These are phyloP conservation scores for Arctia plantaginis DNA, from an alignment of 2,888 invertebrate species.

Conservation along the genomic window DNA sequence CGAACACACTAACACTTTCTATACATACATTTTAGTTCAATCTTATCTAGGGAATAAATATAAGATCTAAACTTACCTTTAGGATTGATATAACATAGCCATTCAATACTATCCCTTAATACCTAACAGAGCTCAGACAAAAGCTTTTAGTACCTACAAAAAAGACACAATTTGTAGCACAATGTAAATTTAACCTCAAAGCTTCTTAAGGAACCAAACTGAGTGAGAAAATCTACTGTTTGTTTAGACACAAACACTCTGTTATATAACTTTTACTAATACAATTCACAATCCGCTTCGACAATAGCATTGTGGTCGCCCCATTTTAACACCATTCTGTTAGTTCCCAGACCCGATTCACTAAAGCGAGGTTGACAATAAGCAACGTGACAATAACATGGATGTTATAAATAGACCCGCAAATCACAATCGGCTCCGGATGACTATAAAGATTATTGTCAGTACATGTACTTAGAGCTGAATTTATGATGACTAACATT, in stretches of 20 bases:
- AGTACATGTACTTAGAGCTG: constrained; percentile 17
- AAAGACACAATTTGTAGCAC: background rate
- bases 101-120: background rate
- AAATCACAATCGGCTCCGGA: constrained; percentile 30
- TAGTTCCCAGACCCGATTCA: constrained; percentile 49
- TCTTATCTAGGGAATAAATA: background rate
- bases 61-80: background rate
- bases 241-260: background rate
- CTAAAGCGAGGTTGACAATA: constrained; percentile 55
- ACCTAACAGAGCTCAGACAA: background rate
- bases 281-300: constrained; percentile 21
- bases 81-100: background rate
- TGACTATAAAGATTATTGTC: constrained; percentile 29
- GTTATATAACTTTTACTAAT: constrained; percentile 1
- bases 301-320: constrained; percentile 39
- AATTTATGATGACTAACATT: constrained; percentile 31
- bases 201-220: constrained; percentile 9
- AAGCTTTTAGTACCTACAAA: too few relatives aligned
- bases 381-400: constrained; percentile 36
- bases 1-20: too few relatives aligned
- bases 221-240: background rate
- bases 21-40: too few relatives aligned
- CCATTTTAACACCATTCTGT: constrained; percentile 48
- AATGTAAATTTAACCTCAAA: background rate
- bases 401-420: constrained; percentile 48